phyloP scores from a whole-genome alignment of 2,888 invertebrate genomes.

The Drosophila kambysellisi region DNA sequence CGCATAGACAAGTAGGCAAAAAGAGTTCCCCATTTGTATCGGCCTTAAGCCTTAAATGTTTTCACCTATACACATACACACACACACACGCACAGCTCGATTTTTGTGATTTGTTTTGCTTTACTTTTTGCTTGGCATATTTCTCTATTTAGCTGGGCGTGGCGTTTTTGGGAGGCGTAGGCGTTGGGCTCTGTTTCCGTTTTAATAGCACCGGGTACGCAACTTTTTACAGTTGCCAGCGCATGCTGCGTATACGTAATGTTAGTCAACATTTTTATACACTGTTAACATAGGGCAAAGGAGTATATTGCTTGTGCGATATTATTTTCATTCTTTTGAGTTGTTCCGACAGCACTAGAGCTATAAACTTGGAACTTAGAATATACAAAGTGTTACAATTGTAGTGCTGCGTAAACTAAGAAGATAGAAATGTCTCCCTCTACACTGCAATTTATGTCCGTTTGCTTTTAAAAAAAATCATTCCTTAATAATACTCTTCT shows the following conservation, averaged over 20 bases:
- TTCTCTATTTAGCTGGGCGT: slow-evolving; percentile 39
- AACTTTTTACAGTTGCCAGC: slow-evolving; percentile 52
- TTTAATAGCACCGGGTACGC: slow-evolving; percentile 68
- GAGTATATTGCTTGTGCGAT: neutral
- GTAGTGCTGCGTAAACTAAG: no score
- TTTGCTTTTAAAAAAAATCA: no score
- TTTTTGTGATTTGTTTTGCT: slow-evolving; percentile 10
- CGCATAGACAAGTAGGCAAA: slow-evolving; percentile 11
- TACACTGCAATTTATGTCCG: no score
- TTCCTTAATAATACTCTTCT: no score
- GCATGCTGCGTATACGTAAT: slow-evolving; percentile 75
- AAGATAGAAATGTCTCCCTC: no score
- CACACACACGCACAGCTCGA: slow-evolving; percentile 21
- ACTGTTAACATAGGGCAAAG: neutral
- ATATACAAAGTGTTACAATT: no score
- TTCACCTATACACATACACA: slow-evolving; percentile 49
- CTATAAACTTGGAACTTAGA: neutral
- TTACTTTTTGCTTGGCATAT: slow-evolving; percentile 23
- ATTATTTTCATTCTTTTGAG: no score
- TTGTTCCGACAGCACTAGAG: neutral
- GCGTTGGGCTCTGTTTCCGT: slow-evolving; percentile 64
- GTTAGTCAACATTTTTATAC: slow-evolving; percentile 11
- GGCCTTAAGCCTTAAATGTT: slow-evolving; percentile 53
- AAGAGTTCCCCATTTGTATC: slow-evolving; percentile 11
- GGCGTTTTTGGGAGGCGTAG: slow-evolving; percentile 34